These are phyloP conservation scores for Acanthopleura granulata DNA, from an alignment of 2,888 invertebrate genomes.

Conservation along the genomic window DNA sequence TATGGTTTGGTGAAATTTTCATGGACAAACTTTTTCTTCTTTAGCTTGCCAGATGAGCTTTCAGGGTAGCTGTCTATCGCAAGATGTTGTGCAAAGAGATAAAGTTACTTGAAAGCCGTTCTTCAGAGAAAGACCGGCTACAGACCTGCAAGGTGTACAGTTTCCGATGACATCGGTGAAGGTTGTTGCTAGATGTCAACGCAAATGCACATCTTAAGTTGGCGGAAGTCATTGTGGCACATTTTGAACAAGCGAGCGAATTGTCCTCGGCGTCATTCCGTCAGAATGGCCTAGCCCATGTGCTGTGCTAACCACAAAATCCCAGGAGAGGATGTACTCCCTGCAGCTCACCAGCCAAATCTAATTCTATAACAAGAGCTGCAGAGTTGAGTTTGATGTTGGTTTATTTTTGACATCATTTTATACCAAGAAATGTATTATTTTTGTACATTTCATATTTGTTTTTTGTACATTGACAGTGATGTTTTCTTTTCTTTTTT, in stretches of 20 bases:
- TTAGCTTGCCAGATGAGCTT: too few relatives aligned
- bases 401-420: constrained; percentile 60
- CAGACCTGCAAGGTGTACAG: not conserved
- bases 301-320: too few relatives aligned
- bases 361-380: not conserved
- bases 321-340: too few relatives aligned
- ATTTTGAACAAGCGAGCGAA: too few relatives aligned
- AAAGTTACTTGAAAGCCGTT: too few relatives aligned
- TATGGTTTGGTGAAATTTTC: too few relatives aligned
- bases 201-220: not conserved
- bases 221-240: not conserved
- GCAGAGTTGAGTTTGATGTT: constrained; percentile 33
- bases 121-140: too few relatives aligned
- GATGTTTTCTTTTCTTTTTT: constrained; percentile 33
- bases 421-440: constrained; percentile 62
- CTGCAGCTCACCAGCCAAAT: constrained; percentile 11
- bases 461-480: constrained; percentile 47
- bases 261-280: too few relatives aligned
- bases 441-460: constrained; percentile 63
- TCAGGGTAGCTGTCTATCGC: too few relatives aligned
- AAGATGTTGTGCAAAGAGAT: too few relatives aligned
- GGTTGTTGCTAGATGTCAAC: constrained; percentile 13
- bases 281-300: too few relatives aligned
- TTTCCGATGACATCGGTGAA: constrained; percentile 10
- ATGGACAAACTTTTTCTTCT: too few relatives aligned